Conservation (phyloP, 1,140 invertebrate genomes). For the Procambarus clarkii region DNA sequence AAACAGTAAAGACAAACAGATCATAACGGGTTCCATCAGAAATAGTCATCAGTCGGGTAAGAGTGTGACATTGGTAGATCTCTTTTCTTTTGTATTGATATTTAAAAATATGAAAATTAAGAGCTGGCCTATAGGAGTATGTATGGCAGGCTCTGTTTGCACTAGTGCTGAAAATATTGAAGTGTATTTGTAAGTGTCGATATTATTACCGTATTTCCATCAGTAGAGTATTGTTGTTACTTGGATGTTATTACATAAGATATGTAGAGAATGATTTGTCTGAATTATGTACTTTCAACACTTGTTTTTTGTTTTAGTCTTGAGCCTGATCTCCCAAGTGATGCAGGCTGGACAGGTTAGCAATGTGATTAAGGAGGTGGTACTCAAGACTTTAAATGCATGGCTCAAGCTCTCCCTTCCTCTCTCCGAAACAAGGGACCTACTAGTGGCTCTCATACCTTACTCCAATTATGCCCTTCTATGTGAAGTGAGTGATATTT, state of each 20-base stretch:
- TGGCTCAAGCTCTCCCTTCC: slow-evolving; percentile 71
- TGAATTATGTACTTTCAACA: not conserved
- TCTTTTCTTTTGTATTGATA: not conserved
- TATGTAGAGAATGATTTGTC: not conserved
- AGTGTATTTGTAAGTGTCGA: not conserved
- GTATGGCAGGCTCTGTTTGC: too few relatives aligned
- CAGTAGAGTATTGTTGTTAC: not conserved
- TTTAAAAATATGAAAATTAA: not conserved
- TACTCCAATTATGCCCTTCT: slow-evolving; percentile 71
- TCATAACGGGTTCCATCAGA: slow-evolving; percentile 59
- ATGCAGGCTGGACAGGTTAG: slow-evolving; percentile 70
- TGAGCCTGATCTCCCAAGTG: slow-evolving; percentile 70
- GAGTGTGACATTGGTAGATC: not conserved
- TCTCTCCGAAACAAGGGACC: slow-evolving; percentile 71
- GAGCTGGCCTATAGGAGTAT: too few relatives aligned
- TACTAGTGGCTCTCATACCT: slow-evolving; percentile 68
- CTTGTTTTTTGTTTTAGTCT: slow-evolving; percentile 44
- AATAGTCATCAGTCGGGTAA: slow-evolving; percentile 69
- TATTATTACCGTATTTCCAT: not conserved
- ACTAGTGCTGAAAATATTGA: too few relatives aligned
- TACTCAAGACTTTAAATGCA: slow-evolving; percentile 68
- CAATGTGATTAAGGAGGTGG: slow-evolving; percentile 70
- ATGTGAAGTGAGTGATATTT: slow-evolving; percentile 67
- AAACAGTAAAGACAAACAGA: slow-evolving; percentile 63
- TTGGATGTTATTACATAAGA: not conserved